phyloP scores from a whole-genome alignment of 2,797 vertebrate genomes.

The Enteromius anoplus region DNA sequence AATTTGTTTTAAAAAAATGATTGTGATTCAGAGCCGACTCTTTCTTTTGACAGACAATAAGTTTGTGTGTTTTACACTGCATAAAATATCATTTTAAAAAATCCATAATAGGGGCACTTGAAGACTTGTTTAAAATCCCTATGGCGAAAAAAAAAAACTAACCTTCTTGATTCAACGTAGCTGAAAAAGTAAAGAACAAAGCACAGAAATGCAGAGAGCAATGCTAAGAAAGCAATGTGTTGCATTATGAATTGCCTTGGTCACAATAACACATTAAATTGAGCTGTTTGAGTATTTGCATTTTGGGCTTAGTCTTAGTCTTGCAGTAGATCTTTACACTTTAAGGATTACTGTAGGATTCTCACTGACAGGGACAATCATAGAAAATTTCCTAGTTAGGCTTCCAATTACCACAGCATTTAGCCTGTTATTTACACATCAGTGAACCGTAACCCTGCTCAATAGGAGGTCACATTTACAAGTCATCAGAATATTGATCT shows the following conservation, averaged over 20 bases:
- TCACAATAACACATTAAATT: neutral
- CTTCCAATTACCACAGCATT: neutral
- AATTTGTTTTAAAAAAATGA: too few relatives aligned
- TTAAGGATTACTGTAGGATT: neutral
- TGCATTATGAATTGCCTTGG: neutral
- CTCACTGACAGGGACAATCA: neutral
- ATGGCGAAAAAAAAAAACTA: too few relatives aligned
- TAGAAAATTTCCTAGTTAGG: neutral
- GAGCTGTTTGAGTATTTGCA: neutral
- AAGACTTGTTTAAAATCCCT: neutral
- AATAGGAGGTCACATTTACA: constrained; percentile 36
- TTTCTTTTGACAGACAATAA: too few relatives aligned
- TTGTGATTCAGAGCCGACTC: too few relatives aligned
- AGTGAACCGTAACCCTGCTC: neutral
- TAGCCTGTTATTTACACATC: neutral
- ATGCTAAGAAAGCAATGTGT: neutral
- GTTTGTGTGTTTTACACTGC: too few relatives aligned
- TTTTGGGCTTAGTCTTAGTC: neutral
- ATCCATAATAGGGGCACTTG: too few relatives aligned
- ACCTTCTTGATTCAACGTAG: neutral
- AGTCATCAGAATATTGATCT: constrained; percentile 39
- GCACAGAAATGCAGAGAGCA: neutral
- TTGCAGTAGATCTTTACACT: neutral
- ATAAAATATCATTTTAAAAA: too few relatives aligned
- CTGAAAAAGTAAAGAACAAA: neutral